phyloP scores from a whole-genome alignment of 2,888 invertebrate species.

The Parnassius smintheus region DNA sequence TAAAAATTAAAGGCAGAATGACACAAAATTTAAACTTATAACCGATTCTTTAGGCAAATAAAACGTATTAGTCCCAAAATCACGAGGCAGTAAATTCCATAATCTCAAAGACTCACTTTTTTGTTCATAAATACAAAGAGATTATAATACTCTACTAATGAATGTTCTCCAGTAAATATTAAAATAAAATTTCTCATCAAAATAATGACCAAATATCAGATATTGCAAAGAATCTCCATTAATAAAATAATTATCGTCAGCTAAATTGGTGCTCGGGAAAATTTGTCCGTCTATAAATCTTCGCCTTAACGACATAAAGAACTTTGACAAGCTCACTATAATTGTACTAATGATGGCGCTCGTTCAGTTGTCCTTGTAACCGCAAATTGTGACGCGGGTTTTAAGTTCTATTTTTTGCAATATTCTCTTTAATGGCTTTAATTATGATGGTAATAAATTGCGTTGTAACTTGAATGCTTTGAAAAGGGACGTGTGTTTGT shows the following conservation, averaged over 20 bases:
- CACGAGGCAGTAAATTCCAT: too few species aligned
- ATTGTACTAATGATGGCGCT: slow-evolving; percentile 24
- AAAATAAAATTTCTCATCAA: too few species aligned
- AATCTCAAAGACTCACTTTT: too few species aligned
- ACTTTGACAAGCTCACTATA: slow-evolving; percentile 27
- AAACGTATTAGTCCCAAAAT: too few species aligned
- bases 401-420: slow-evolving; percentile 19
- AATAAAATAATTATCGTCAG: slow-evolving; percentile 7
- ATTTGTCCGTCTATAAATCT: background rate
- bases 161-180: too few species aligned
- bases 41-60: too few species aligned
- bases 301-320: slow-evolving; percentile 21
- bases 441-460: slow-evolving; percentile 23
- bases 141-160: too few species aligned
- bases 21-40: too few species aligned
- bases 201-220: too few species aligned
- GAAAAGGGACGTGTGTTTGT: slow-evolving; percentile 5
- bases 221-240: background rate
- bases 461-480: slow-evolving; percentile 8
- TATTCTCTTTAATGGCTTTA: slow-evolving; percentile 24
- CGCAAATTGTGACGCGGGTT: slow-evolving; percentile 25
- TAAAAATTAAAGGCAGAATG: too few species aligned
- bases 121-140: too few species aligned
- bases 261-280: background rate
- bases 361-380: slow-evolving; percentile 18